These are phyloP conservation scores for Ptychoptera contaminata DNA, from an alignment of 2,888 invertebrate genomes.

Conservation along the genomic window DNA sequence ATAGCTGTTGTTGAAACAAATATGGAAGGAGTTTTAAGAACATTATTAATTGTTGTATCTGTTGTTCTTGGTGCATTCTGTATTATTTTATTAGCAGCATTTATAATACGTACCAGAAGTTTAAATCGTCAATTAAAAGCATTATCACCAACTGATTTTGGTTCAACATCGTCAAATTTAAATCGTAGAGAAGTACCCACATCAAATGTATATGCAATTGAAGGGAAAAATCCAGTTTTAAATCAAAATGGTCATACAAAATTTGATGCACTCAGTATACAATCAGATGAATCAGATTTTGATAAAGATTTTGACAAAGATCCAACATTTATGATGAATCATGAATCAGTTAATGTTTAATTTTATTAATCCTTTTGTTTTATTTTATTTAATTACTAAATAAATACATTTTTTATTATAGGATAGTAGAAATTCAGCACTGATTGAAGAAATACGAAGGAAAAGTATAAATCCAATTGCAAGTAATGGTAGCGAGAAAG, in stretches of 20 bases:
- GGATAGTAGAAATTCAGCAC: conserved; percentile 6
- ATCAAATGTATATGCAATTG: conserved; percentile 52
- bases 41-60: conserved; percentile 36
- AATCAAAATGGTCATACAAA: conserved; percentile 28
- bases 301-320: conserved; percentile 46
- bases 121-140: conserved; percentile 43
- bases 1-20: conserved; percentile 23
- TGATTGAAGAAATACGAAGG: conserved; percentile 2
- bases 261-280: conserved; percentile 29
- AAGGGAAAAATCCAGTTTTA: conserved; percentile 57
- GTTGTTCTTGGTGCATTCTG: conserved; percentile 37
- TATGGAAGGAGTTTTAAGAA: conserved; percentile 30
- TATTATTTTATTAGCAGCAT: conserved; percentile 36
- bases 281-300: conserved; percentile 38
- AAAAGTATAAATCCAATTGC: conserved; percentile 4
- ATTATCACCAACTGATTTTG: conserved; percentile 45
- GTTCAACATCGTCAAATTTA: conserved; percentile 41
- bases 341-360: not conserved
- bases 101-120: conserved; percentile 38
- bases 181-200: conserved; percentile 39
- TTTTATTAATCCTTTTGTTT: not conserved
- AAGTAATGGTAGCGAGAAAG: too few relatives aligned
- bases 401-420: not conserved
- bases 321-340: conserved; percentile 22
- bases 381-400: not conserved